phyloP scores from a whole-genome alignment of 1,140 invertebrate species.

The Stegodyphus mimosarum region DNA sequence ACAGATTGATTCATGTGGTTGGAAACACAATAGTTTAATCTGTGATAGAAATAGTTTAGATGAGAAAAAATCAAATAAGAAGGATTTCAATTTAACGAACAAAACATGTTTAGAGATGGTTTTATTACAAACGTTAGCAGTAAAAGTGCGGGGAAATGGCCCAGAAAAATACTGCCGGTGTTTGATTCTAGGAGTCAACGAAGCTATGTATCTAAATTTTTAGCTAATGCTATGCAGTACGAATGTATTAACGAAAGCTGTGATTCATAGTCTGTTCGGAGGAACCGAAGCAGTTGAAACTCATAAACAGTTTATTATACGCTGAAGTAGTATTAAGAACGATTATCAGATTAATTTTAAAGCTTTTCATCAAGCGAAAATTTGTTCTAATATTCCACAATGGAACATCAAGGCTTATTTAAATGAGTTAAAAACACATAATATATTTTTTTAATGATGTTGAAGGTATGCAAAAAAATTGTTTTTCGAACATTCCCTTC shows the following conservation, averaged over 20 bases:
- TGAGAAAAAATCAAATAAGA: neutral
- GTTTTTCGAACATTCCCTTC: constrained; percentile 8
- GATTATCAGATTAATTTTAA: neutral
- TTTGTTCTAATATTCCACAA: neutral
- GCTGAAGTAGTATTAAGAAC: neutral
- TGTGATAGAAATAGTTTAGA: neutral
- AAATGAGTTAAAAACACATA: neutral
- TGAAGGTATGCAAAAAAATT: neutral
- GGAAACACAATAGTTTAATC: neutral
- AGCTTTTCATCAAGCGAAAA: constrained; percentile 4
- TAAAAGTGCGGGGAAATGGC: no score
- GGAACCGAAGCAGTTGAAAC: neutral
- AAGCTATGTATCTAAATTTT: neutral
- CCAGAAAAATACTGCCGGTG: no score
- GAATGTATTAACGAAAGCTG: neutral
- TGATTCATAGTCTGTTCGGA: constrained; percentile 18
- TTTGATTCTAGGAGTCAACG: neutral
- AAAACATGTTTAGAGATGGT: neutral
- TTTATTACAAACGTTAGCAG: no score
- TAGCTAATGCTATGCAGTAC: constrained; percentile 1
- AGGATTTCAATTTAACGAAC: neutral
- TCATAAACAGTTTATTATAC: neutral
- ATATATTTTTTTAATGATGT: constrained; percentile 6
- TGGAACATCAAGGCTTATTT: neutral
- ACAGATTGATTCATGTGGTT: neutral